These are phyloP conservation scores for Luffia ferchaultella DNA, from an alignment of 2,888 invertebrate species.

Conservation along the genomic window DNA sequence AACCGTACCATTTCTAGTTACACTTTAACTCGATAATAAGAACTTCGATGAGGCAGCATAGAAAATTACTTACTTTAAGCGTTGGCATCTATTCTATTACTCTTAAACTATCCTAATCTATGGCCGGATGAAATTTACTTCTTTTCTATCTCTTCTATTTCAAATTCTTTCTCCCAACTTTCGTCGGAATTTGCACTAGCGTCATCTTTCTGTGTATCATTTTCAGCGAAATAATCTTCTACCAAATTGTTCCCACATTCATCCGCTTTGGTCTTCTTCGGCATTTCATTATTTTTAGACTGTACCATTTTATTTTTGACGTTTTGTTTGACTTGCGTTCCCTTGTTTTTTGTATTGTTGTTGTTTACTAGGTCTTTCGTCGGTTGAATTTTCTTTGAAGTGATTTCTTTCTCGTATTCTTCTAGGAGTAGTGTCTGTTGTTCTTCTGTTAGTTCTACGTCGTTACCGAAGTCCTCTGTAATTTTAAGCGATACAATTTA, in stretches of 20 bases:
- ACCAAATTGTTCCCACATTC: conserved; percentile 57
- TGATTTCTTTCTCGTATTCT: conserved; percentile 73
- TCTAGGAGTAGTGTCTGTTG: conserved; percentile 72
- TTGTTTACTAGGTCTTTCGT: conserved; percentile 40
- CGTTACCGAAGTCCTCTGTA: conserved; percentile 70
- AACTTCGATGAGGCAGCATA: too few species aligned
- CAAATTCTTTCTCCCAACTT: conserved; percentile 71
- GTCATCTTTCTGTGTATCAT: conserved; percentile 44
- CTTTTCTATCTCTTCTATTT: conserved; percentile 47
- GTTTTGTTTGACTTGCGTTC: conserved; percentile 33
- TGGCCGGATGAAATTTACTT: conserved; percentile 31
- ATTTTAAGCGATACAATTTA: background rate
- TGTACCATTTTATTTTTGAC: conserved; percentile 23
- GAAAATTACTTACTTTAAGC: too few species aligned
- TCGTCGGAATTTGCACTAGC: conserved; percentile 62
- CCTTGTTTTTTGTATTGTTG: conserved; percentile 25
- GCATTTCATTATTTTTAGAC: conserved; percentile 6
- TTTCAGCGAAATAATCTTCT: conserved; percentile 62
- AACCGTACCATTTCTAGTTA: too few species aligned
- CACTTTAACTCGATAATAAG: too few species aligned
- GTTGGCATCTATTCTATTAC: too few species aligned
- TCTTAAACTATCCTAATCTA: conserved; percentile 13
- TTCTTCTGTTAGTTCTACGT: conserved; percentile 75
- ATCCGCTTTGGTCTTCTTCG: conserved; percentile 40
- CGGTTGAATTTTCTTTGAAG: conserved; percentile 40